Evolutionary conservation across 2,113 vertebrate genomes (phyloP), one percentile per base, ranked within the genome.

Genomic region (Rhinogobius similis): DNA sequence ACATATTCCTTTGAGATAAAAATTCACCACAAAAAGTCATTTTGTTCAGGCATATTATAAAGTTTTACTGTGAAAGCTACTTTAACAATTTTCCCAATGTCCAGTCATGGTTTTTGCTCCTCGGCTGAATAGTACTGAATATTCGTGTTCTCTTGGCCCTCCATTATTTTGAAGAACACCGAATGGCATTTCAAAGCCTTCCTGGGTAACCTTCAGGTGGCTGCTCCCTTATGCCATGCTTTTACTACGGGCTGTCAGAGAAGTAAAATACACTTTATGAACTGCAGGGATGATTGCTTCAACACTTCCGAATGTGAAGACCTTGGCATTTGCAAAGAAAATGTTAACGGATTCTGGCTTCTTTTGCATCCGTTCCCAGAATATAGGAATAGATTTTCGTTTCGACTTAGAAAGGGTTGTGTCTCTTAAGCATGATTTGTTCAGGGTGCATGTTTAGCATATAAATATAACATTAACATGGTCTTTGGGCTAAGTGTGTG

Each of bases 321-420:
- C 62, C 27, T 68, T 66, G 59, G 64, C 78, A 73, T 81, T 84
- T 79, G 50, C 55, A 68, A 18, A 72, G 73, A 65, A 77, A 82
- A 82, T 69, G 68, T 72, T 39, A 77, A 75, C 61, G 56, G 39
- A 50, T 12, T 53, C 29, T 10, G 21, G 13, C 9, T 71, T 44
- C 36, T 61, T 61, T 61, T 44, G n/a, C 41, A 10, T 74, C 59
- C 3, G 10, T 21, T 63, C 65, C 29, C 2, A 3, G 9, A 10
- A 26, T 16, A 4, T 10, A 44, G 63, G n/a, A 62, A 26, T 69
- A 65, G 46, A 20, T 59, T 67, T 58, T 13, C 41, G 2, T 38
- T 68, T 56, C 16, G 20, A 73, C 67, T 29, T 23, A 11, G 48
- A 23, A 63, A 58, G 36, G 10, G 29, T 71, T 21, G 39, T 32